A percentile compares a stretch with the other conserved stretches of the same genome.
phyloP scores from a whole-genome alignment of 2,888 invertebrate species.

The Tachina lurida region DNA sequence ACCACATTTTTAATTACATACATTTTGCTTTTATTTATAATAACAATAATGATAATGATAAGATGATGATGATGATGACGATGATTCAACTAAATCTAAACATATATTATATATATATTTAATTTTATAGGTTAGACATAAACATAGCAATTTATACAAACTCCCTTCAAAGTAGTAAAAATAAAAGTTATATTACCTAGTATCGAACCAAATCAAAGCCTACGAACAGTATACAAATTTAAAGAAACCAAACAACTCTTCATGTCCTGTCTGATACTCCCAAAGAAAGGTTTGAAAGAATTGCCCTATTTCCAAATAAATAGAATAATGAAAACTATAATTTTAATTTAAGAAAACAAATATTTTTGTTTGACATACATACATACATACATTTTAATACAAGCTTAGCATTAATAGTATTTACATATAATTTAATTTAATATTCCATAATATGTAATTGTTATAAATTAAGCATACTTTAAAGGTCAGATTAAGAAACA shows the following conservation, averaged over 20 bases:
- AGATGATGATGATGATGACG: conserved; percentile 23
- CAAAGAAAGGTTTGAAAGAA: conserved; percentile 55
- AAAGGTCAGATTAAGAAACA: conserved; percentile 24
- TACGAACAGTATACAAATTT: conserved; percentile 49
- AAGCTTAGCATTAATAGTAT: conserved; percentile 41
- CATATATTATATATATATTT: conserved; percentile 45
- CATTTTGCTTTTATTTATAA: conserved; percentile 20
- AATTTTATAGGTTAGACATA: conserved; percentile 70
- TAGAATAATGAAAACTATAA: conserved; percentile 15
- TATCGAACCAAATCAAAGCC: conserved; percentile 46
- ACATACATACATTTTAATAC: conserved; percentile 22
- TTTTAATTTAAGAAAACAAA: conserved; percentile 2
- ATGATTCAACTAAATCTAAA: conserved; percentile 52
- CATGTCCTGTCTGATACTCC: conserved; percentile 53
- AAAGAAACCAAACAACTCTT: conserved; percentile 55
- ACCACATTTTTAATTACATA: background rate
- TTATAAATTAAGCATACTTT: conserved; percentile 17
- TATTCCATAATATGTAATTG: conserved; percentile 9
- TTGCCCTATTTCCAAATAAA: background rate
- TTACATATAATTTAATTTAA: conserved; percentile 38
- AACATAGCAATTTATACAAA: conserved; percentile 53
- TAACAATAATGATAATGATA: conserved; percentile 18
- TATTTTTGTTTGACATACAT: conserved; percentile 17
- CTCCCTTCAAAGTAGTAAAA: conserved; percentile 50
- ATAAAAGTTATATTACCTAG: conserved; percentile 12